These are phyloP conservation scores for Hyphantria cunea DNA, from an alignment of 1,140 invertebrate genomes.

Conservation along the genomic window DNA sequence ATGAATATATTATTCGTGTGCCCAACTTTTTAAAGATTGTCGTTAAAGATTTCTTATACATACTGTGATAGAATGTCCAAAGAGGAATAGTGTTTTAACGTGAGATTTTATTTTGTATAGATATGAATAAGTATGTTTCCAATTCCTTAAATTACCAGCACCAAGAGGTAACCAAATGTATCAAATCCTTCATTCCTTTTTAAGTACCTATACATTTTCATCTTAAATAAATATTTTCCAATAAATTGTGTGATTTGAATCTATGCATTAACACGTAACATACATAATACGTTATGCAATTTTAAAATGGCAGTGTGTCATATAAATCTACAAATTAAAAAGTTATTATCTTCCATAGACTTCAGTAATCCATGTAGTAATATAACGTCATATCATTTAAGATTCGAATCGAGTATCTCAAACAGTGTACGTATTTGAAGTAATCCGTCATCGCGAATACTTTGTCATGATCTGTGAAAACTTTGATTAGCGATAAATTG, in stretches of 20 bases:
- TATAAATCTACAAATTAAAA: constrained; percentile 34
- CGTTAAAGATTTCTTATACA: no score
- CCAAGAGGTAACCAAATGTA: constrained; percentile 18
- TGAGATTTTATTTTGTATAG: no score
- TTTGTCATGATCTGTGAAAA: constrained; percentile 1
- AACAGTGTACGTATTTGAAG: neutral
- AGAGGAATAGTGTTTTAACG: no score
- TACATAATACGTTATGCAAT: constrained; percentile 8
- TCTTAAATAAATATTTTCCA: constrained; percentile 10
- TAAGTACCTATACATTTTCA: constrained; percentile 4
- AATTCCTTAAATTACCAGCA: constrained; percentile 16
- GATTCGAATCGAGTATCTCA: neutral
- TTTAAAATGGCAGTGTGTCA: constrained; percentile 52
- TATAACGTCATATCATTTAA: no score
- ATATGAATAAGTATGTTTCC: neutral
- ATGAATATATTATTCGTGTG: constrained; percentile 5
- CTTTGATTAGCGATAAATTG: neutral
- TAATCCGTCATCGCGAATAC: neutral
- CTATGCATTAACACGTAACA: neutral
- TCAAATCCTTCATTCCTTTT: constrained; percentile 1
- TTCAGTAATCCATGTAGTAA: no score
- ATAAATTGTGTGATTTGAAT: neutral
- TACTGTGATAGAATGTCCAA: no score
- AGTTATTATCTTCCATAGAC: neutral
- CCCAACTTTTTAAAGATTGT: neutral